Conservation (phyloP, 2,113 vertebrate genomes). For the Spermophilus dauricus region DNA sequence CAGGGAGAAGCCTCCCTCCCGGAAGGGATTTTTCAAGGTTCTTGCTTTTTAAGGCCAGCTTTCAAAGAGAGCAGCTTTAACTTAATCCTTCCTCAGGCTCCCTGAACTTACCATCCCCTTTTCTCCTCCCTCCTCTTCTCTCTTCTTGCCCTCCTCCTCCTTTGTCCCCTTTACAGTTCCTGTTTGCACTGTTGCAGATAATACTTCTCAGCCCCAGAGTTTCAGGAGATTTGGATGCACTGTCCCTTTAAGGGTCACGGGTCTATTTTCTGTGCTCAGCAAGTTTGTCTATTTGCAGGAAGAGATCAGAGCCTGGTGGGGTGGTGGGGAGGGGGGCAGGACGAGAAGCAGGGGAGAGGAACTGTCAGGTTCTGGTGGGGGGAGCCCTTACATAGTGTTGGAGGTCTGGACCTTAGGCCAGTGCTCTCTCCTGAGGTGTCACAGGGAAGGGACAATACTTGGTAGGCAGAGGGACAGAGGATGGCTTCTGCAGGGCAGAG, state of each 20-base stretch:
- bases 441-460: background rate
- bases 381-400: fast-evolving
- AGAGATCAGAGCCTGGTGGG: background rate
- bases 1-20: background rate
- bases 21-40: background rate
- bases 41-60: background rate
- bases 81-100: background rate
- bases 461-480: background rate
- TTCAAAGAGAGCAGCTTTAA: slow-evolving; percentile 1
- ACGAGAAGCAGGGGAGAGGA: background rate
- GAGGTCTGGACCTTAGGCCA: background rate
- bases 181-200: background rate
- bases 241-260: background rate
- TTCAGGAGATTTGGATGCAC: background rate
- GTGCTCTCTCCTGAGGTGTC: background rate
- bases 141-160: background rate
- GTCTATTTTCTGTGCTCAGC: background rate
- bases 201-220: background rate
- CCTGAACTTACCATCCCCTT: background rate
- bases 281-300: background rate
- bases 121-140: too few relatives aligned
- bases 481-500: background rate
- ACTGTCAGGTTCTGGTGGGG: background rate
- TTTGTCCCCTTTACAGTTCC: background rate
- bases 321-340: background rate